These are phyloP conservation scores for Apamea crenata DNA, from an alignment of 2,888 invertebrate species.

Conservation along the genomic window DNA sequence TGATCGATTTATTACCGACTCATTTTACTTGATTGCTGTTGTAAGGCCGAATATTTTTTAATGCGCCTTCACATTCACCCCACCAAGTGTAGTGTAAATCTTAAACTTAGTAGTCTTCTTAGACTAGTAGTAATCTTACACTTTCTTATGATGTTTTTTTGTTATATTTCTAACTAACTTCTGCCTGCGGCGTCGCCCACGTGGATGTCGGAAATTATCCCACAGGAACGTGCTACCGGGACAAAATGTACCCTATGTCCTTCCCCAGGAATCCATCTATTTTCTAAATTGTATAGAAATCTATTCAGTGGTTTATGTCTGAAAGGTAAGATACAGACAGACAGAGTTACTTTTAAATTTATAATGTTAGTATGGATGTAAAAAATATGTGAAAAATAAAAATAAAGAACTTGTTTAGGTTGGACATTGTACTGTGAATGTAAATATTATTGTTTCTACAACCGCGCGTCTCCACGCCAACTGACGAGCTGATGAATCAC, in stretches of 20 bases:
- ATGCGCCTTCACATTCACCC: not conserved
- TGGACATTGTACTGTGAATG: constrained; percentile 11
- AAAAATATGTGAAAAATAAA: not conserved
- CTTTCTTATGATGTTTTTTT: not conserved
- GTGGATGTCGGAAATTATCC: too few species aligned
- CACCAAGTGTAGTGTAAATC: not conserved
- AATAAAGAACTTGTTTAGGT: not conserved
- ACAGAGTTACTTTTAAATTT: too few species aligned
- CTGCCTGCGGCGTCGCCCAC: too few species aligned
- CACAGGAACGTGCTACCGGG: too few species aligned
- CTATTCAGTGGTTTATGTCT: too few species aligned
- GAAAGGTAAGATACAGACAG: too few species aligned
- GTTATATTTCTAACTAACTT: too few species aligned
- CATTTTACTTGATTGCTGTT: not conserved
- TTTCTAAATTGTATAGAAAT: too few species aligned
- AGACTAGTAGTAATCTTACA: not conserved
- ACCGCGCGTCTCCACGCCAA: constrained; percentile 8
- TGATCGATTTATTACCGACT: constrained; percentile 1
- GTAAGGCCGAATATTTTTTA: not conserved
- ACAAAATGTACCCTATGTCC: too few species aligned
- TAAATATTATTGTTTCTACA: constrained; percentile 45
- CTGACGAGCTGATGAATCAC: constrained; percentile 56
- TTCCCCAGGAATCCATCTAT: too few species aligned
- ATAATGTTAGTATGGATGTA: not conserved
- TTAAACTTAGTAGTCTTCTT: not conserved